A percentile compares a stretch with the other conserved stretches of the same genome.
Evolutionary conservation across 2,113 vertebrate species (phyloP).

Genomic region (Neodontobutis hainanensis): DNA sequence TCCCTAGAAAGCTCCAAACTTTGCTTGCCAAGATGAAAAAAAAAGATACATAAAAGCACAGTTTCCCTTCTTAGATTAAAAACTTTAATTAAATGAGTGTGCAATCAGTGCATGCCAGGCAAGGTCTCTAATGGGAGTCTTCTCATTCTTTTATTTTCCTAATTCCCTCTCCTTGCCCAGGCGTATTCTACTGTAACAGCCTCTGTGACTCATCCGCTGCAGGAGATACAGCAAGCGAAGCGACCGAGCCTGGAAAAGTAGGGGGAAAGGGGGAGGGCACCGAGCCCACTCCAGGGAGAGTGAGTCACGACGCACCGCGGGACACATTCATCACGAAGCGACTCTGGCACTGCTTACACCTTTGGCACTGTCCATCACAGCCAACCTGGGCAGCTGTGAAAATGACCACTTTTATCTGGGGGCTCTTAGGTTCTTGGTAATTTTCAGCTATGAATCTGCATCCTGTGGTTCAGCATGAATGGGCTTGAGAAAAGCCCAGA

Average conservation of each 20-base stretch:
- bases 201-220: slow-evolving; percentile 73
- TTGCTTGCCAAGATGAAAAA: slow-evolving; percentile 49
- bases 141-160: slow-evolving; percentile 57
- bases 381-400: slow-evolving; percentile 42
- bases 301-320: slow-evolving; percentile 73
- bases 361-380: slow-evolving; percentile 59
- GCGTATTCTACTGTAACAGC: slow-evolving; percentile 62
- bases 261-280: slow-evolving; percentile 46
- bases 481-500: not conserved
- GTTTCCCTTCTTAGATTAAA: slow-evolving; percentile 64
- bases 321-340: slow-evolving; percentile 65
- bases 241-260: slow-evolving; percentile 47
- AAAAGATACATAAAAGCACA: slow-evolving; percentile 46
- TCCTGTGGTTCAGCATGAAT: not conserved
- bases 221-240: slow-evolving; percentile 50
- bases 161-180: slow-evolving; percentile 55
- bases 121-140: slow-evolving; percentile 61
- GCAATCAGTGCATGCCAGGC: slow-evolving; percentile 45
- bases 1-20: slow-evolving; percentile 45
- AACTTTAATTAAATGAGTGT: slow-evolving; percentile 69
- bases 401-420: slow-evolving; percentile 48
- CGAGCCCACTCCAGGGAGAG: slow-evolving; percentile 49
- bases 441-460: slow-evolving; percentile 7
- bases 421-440: slow-evolving; percentile 39
- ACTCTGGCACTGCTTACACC: slow-evolving; percentile 54